A percentile compares a stretch with the other conserved stretches of the same genome.
These are phyloP conservation scores for Trachelus troglodyta DNA, from an alignment of 2,888 invertebrate species.

Conservation along the genomic window DNA sequence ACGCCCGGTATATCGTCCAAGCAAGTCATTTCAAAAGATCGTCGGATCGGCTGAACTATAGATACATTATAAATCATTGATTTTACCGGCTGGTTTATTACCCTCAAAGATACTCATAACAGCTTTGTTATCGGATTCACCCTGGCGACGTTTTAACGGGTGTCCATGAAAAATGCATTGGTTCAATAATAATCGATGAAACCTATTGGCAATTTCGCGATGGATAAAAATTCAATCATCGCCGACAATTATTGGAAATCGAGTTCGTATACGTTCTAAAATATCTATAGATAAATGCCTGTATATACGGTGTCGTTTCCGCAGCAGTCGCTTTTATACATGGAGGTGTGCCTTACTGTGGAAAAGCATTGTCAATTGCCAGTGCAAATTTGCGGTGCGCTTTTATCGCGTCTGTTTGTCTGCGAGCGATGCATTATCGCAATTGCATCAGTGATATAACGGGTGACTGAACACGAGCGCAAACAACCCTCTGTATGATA, in stretches of 20 bases:
- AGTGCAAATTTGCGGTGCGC: constrained; percentile 39
- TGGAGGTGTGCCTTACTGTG: background rate
- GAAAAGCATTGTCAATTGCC: constrained; percentile 26
- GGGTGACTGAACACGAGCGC: background rate
- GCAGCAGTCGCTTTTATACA: background rate
- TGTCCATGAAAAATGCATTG: background rate
- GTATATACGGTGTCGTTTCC: background rate
- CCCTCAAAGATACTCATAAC: background rate
- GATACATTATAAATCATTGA: background rate
- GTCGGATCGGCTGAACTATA: background rate
- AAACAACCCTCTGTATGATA: background rate
- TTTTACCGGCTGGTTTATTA: background rate
- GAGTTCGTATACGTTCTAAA: background rate
- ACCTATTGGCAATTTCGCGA: background rate
- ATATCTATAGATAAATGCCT: background rate
- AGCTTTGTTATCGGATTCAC: background rate
- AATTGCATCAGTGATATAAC: constrained; percentile 26
- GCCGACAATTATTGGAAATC: background rate
- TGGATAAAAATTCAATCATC: background rate
- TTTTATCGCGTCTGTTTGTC: constrained; percentile 35
- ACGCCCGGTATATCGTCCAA: background rate
- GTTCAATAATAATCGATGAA: background rate
- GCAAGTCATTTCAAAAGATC: background rate
- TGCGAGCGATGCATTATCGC: constrained; percentile 36
- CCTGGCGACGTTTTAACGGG: background rate